Percentiles rank a stretch among this genome's conserved stretches.
Evolutionary conservation across 64 coral and sea anemone genomes (phyloP).

Genomic region (Platygyra sinensis): DNA sequence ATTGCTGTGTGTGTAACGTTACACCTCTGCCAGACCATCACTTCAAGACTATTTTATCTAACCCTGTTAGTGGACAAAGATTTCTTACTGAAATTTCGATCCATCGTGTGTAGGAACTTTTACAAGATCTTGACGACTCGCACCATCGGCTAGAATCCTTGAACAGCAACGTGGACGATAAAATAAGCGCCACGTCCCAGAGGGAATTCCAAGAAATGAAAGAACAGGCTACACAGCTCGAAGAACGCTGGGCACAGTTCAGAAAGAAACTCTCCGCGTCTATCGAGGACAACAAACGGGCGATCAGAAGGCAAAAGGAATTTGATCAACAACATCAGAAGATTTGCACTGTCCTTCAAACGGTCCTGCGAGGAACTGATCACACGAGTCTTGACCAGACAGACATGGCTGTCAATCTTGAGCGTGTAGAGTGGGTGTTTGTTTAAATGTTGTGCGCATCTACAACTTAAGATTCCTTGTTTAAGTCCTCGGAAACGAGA

Average conservation of each 20-base stretch:
- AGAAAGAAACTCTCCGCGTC: not conserved
- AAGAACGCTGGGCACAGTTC: slow-evolving; percentile 26
- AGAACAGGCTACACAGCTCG: slow-evolving; percentile 44
- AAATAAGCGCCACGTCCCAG: not conserved
- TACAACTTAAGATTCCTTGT: not conserved
- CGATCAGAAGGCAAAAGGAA: slow-evolving; percentile 11
- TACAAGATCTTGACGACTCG: slow-evolving; percentile 42
- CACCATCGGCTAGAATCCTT: slow-evolving; percentile 28
- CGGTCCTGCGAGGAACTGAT: slow-evolving; percentile 8
- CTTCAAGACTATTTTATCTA: too few species aligned
- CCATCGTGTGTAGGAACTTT: slow-evolving; percentile 36
- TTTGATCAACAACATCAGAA: slow-evolving; percentile 44
- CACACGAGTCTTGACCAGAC: slow-evolving; percentile 35
- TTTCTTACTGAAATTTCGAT: too few species aligned
- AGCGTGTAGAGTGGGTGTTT: slow-evolving; percentile 16
- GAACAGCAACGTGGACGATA: slow-evolving; percentile 36
- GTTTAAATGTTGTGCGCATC: not conserved
- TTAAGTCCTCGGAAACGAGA: too few species aligned
- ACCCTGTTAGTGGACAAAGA: too few species aligned
- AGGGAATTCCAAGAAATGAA: slow-evolving; percentile 54
- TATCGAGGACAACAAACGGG: slow-evolving; percentile 33
- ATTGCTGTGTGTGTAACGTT: too few species aligned
- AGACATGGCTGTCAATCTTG: slow-evolving; percentile 16
- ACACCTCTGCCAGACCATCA: too few species aligned
- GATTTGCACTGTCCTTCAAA: slow-evolving; percentile 30